Percentiles rank a stretch among this genome's conserved stretches.
Conservation (phyloP, 2,113 vertebrate genomes). For the Triplophysa dalaica region DNA sequence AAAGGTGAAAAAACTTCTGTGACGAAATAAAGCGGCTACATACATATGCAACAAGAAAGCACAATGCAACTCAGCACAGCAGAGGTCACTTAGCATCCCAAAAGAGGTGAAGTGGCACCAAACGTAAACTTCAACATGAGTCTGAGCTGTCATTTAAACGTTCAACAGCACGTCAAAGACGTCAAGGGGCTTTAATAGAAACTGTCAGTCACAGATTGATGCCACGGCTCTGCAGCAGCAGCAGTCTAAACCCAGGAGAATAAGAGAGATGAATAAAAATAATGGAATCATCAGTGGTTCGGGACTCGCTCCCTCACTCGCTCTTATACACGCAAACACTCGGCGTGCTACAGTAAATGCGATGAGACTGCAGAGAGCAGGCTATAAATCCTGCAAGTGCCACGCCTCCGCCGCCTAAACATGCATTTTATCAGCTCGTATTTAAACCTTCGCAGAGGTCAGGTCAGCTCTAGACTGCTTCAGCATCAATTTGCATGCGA, state of each 20-base stretch:
- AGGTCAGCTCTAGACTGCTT: not conserved
- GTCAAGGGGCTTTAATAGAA: slow-evolving; percentile 49
- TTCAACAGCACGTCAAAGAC: slow-evolving; percentile 35
- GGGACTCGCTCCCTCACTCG: not conserved
- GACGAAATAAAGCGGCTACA: slow-evolving; percentile 15
- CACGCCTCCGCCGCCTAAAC: not conserved
- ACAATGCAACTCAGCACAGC: not conserved
- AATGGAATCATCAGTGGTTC: slow-evolving; percentile 17
- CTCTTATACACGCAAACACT: not conserved
- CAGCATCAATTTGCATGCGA: not conserved
- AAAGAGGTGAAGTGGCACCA: not conserved
- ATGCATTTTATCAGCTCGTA: slow-evolving; percentile 2
- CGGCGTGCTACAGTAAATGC: not conserved
- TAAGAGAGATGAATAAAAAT: slow-evolving; percentile 25
- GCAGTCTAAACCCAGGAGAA: slow-evolving; percentile 2
- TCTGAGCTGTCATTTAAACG: slow-evolving; percentile 40
- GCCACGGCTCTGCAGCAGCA: slow-evolving; percentile 15
- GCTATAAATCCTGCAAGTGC: not conserved
- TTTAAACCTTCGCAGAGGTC: slow-evolving; percentile 28
- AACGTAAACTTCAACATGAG: slow-evolving; percentile 37
- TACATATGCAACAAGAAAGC: slow-evolving; percentile 32
- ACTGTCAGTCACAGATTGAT: slow-evolving; percentile 43
- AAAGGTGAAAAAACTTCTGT: not conserved
- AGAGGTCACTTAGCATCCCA: slow-evolving; percentile 36
- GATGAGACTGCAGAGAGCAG: not conserved